A percentile compares a stretch with the other conserved stretches of the same genome.
Evolutionary conservation across 1,140 invertebrate genomes (phyloP).

Genomic region (Lepidostoma basale): DNA sequence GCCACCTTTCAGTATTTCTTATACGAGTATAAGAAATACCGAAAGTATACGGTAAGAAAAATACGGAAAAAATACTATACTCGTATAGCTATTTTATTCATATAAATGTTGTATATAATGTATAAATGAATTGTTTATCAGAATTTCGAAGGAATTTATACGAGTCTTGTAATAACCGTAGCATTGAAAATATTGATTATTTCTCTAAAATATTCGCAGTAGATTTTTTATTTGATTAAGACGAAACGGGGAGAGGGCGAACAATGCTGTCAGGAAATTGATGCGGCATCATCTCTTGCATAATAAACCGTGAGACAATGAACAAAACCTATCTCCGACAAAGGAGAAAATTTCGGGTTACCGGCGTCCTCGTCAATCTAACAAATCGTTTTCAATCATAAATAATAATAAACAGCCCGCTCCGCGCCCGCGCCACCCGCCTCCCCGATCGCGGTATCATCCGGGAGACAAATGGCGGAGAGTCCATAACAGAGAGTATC

Average conservation of each 20-base stretch:
- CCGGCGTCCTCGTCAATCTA: conserved; percentile 10
- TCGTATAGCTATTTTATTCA: too few species aligned
- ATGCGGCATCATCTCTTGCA: conserved; percentile 24
- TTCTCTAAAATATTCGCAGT: too few species aligned
- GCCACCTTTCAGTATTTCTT: too few species aligned
- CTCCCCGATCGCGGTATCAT: background rate
- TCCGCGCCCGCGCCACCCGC: background rate
- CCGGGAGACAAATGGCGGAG: conserved; percentile 4
- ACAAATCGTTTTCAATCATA: conserved; percentile 34
- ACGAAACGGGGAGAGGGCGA: background rate
- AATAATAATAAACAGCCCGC: conserved; percentile 28
- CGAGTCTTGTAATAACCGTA: too few species aligned
- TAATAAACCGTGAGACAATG: conserved; percentile 27
- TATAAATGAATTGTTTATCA: too few species aligned
- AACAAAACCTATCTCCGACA: conserved; percentile 11
- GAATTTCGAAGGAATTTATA: too few species aligned
- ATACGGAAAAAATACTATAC: too few species aligned
- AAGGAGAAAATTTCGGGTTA: conserved; percentile 10
- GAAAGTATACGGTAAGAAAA: too few species aligned
- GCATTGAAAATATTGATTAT: too few species aligned
- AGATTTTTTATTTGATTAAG: too few species aligned
- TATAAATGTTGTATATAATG: too few species aligned
- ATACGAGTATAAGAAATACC: too few species aligned
- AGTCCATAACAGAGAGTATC: conserved; percentile 14
- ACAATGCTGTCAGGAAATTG: conserved; percentile 28